Evolutionary conservation across 2,888 invertebrate species (phyloP), one percentile per base, ranked within the genome.

Genomic region (Cyclophora albipunctata): DNA sequence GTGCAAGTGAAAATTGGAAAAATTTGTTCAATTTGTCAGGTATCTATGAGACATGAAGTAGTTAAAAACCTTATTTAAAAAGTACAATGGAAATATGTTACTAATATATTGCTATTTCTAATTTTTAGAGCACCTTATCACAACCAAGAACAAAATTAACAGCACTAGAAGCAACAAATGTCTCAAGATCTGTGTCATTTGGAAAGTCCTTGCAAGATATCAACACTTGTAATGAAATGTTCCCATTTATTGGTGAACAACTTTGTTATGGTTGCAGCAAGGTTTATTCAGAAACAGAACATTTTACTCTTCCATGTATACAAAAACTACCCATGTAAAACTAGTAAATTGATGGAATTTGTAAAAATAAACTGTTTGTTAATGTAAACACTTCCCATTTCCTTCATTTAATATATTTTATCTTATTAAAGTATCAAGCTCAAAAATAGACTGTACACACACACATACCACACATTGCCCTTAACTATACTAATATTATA

Each of bases 111-210:
- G 20, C 20, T 20, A 20, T 20, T 20, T 20, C 20, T 20, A 20
- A 20, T 20, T 20, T 20, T 20, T 20, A 20, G 20, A 20, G 20
- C 20, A 20, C 20, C 20, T 20, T 20, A 20, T 20, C 20, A 20
- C 40, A 40, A 40, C 40, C 5, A 3, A 2, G 63, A 62, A 73
- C 69, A 53, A 89, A 69, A 58, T 83, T 87, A 47, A 91, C 87
- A 60, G 93, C 90, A 60, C 89, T 89, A 61, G 91, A 86, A 82
- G 93, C 91, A 5, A 92, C 91, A 3, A 81, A 83, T 48, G 91
- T 92, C 71, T 93, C 93, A 7, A 81, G 75, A 66, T 81, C 66
- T 45, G 71, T 85, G 45, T 89, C 86, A 45, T 63, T 60, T 45
- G 59, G 55, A 43, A 66, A 56, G 34, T 55, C 62, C 42, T 46